Base-by-base conservation (phyloP, 2,113 vertebrate genomes). In the Rhinogobius similis region DNA sequence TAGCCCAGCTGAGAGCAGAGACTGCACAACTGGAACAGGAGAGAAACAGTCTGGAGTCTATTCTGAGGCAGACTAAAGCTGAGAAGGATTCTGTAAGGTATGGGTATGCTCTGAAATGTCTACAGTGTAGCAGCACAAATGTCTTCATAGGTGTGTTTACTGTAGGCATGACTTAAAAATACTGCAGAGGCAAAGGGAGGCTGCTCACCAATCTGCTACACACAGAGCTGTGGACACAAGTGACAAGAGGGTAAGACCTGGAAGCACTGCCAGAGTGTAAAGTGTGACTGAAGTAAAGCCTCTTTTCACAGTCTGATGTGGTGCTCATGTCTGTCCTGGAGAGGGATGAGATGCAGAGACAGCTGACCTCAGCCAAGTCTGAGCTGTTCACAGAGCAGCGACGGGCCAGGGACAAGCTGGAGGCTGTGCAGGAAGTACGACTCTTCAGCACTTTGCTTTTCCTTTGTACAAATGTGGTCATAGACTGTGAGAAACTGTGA, bases 381-480 rank as follows among this genome's bases (percentile, higher is more conserved):
- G 88, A 91, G 39, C 72, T 93, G 39, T 92, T 93, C 70, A 78
- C 92, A 14, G 82, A 91, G 77, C 92, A 93, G 73, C 81, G 84
- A n/a, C 75, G 70, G 4, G 83, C 90, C 46, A 85, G 92, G 77
- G 75, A 87, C 70, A 86, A 80, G 23, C 78, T 90, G 0, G 92
- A 92, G 36, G 85, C 85, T 46, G 68, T 93, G 61, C 88, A 92
- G 70, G 91, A 94, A 79, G 94, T 94, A 81, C 3, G 39, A 36
- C 43, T 50, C 62, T 13, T 13, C 41, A 43, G 12, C 12, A 14
- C 41, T 43, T 14, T 43, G 12, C 14, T 4, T 43, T 13, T 43
- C 12, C 12, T 14, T 2, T 43, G 14, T 12, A 43, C 41, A 43
- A 12, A 43, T 43, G 12, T 43, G 12, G 2, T 14, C 14, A 43